phyloP scores from a whole-genome alignment of 1,140 invertebrate genomes.

The Solenopsis invicta region DNA sequence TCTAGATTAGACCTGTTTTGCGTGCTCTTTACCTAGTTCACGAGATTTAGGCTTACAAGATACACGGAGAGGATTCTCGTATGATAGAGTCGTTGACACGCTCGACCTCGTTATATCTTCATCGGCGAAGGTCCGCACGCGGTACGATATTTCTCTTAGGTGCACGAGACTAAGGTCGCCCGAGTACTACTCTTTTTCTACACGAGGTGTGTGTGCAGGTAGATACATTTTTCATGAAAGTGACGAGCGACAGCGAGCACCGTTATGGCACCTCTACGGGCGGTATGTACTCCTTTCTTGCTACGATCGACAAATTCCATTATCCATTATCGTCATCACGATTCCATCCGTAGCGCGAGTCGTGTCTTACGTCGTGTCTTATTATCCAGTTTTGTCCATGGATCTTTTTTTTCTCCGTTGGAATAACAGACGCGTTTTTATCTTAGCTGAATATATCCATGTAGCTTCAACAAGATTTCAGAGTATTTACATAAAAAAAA shows the following conservation, averaged over 20 bases:
- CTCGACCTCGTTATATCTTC: constrained; percentile 72
- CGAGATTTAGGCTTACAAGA: constrained; percentile 58
- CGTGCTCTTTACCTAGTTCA: constrained; percentile 63
- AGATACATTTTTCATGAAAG: constrained; percentile 34
- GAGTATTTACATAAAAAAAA: neutral
- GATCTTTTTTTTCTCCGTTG: neutral
- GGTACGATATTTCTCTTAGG: constrained; percentile 33
- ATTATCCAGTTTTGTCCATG: constrained; percentile 22
- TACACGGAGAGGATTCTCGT: constrained; percentile 51
- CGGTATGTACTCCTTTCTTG: constrained; percentile 21
- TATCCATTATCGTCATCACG: constrained; percentile 44
- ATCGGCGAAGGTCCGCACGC: constrained; percentile 17
- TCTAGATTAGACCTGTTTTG: constrained; percentile 22
- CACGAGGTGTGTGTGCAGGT: neutral
- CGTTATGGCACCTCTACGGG: constrained; percentile 11
- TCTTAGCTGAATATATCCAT: neutral
- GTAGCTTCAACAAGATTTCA: neutral
- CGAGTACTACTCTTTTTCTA: constrained; percentile 12
- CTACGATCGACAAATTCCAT: constrained; percentile 29
- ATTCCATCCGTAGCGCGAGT: constrained; percentile 1
- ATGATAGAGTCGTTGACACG: constrained; percentile 71
- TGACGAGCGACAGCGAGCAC: constrained; percentile 31
- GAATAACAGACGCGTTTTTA: neutral
- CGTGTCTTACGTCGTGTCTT: constrained; percentile 17
- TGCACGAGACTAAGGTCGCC: constrained; percentile 43